Conservation (phyloP, 2,888 invertebrate genomes). For the Nemurella pictetii region DNA sequence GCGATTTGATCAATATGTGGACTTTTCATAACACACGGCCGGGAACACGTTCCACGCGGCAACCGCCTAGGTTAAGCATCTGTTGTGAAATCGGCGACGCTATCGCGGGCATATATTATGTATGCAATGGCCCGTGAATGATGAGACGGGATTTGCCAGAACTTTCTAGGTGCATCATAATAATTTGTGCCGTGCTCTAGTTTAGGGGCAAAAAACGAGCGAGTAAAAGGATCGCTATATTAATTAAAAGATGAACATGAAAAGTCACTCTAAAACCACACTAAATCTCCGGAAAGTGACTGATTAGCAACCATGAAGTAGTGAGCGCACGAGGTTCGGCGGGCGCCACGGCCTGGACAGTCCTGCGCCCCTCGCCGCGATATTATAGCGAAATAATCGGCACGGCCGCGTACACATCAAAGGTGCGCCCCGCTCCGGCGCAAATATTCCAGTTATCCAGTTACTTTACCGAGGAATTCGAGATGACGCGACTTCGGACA, state of each 20-base stretch:
- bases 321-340: not conserved
- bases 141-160: not conserved
- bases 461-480: constrained; percentile 15
- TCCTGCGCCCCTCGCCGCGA: not conserved
- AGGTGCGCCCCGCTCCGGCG: not conserved
- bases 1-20: not conserved
- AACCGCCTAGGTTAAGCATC: not conserved
- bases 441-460: constrained; percentile 26
- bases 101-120: not conserved
- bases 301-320: not conserved
- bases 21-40: not conserved
- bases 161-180: not conserved
- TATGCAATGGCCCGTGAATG: not conserved
- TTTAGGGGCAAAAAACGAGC: not conserved
- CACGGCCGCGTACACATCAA: not conserved
- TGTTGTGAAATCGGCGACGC: not conserved
- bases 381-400: not conserved
- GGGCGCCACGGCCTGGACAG: not conserved
- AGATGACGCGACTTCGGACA: constrained; percentile 8
- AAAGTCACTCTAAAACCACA: not conserved
- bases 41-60: no score
- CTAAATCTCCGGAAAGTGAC: not conserved
- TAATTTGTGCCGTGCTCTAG: not conserved
- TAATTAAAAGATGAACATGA: not conserved
- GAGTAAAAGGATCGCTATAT: not conserved